Conservation (phyloP, 2,113 vertebrate genomes). For the Vidua chalybeata region DNA sequence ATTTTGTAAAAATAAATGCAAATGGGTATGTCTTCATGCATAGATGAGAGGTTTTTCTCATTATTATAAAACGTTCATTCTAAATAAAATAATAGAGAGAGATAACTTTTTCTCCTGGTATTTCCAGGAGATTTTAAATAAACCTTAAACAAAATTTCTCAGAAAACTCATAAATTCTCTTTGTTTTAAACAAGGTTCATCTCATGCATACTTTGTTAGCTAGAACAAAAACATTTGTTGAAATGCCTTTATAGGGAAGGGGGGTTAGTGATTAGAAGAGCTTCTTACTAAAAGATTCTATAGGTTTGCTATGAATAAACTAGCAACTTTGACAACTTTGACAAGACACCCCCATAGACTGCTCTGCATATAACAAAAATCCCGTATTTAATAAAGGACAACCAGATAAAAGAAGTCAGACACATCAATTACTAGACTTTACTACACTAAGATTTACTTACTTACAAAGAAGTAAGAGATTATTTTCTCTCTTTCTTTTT, state of each 20-base stretch:
- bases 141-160: not conserved
- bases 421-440: constrained; percentile 53
- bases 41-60: not conserved
- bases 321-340: not conserved
- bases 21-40: not conserved
- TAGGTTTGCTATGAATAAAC: constrained; percentile 10
- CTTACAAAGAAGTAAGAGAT: not conserved
- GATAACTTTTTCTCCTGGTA: not conserved
- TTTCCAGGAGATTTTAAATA: not conserved
- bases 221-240: not conserved
- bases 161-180: not conserved
- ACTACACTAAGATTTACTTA: constrained; percentile 18
- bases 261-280: not conserved
- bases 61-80: not conserved
- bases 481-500: not conserved
- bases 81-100: not conserved
- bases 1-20: not conserved
- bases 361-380: not conserved
- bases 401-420: constrained; percentile 14
- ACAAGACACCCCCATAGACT: constrained; percentile 6
- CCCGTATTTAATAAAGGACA: constrained; percentile 24
- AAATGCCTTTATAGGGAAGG: not conserved
- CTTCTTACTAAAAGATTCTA: not conserved
- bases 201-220: not conserved
- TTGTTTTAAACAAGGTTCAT: not conserved